Conservation (phyloP, 2,113 vertebrate species). For the Cygnus buccinator region DNA sequence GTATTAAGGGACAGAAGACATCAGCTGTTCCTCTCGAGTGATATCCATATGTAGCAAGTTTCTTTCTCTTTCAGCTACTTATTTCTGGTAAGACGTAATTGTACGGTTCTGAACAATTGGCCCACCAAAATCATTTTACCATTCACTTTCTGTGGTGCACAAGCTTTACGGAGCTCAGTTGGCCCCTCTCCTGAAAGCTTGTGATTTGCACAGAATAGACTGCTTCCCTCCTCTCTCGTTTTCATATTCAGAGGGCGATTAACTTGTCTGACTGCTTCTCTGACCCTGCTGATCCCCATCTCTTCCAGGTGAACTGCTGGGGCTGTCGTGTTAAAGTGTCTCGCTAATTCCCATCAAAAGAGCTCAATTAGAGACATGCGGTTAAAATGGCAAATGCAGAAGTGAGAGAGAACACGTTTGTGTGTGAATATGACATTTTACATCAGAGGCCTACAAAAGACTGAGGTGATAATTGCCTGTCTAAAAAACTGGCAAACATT, state of each 20-base stretch:
- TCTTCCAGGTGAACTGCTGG: conserved; percentile 14
- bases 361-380: background rate
- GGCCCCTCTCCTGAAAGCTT: background rate
- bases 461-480: conserved; percentile 41
- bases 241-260: conserved; percentile 15
- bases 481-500: conserved; percentile 10
- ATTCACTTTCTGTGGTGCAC: background rate
- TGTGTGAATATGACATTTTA: background rate
- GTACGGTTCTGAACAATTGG: background rate
- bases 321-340: background rate
- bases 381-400: conserved; percentile 39
- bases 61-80: background rate
- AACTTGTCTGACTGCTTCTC: conserved; percentile 16
- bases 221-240: background rate
- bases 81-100: background rate
- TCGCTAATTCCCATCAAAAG: background rate
- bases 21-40: background rate
- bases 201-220: background rate
- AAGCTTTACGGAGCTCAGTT: background rate
- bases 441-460: conserved; percentile 18
- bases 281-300: background rate
- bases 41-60: background rate
- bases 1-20: background rate
- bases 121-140: background rate
- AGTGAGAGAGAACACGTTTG: background rate